Evolutionary conservation across 2,888 invertebrate genomes (phyloP).

Genomic region (Terebella lapidaria): DNA sequence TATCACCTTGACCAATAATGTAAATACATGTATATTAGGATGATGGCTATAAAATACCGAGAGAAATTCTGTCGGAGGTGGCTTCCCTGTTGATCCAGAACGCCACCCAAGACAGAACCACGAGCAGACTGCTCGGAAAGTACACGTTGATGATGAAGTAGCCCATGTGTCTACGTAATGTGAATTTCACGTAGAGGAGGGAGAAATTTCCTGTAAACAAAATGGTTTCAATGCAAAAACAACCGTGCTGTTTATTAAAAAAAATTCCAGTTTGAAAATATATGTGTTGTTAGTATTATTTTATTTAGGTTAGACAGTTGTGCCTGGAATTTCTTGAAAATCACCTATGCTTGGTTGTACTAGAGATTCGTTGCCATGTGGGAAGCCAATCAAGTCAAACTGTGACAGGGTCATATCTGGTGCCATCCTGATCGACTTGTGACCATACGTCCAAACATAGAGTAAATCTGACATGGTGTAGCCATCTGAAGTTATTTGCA

Average conservation of each 20-base stretch:
- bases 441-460: conserved; percentile 50
- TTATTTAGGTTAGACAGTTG: background rate
- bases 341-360: conserved; percentile 6
- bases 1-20: background rate
- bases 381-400: conserved; percentile 71
- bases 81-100: conserved; percentile 96
- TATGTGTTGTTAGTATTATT: background rate
- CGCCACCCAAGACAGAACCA: conserved; percentile 91
- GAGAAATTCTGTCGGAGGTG: conserved; percentile 83
- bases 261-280: background rate
- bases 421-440: conserved; percentile 76
- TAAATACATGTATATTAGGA: too few species aligned
- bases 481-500: conserved; percentile 32
- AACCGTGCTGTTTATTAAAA: background rate
- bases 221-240: background rate
- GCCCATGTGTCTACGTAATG: conserved; percentile 84
- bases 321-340: background rate
- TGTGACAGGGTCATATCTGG: conserved; percentile 88
- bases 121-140: conserved; percentile 87
- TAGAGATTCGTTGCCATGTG: conserved; percentile 27
- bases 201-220: conserved; percentile 55
- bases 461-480: conserved; percentile 37
- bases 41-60: conserved; percentile 61
- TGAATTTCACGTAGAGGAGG: conserved; percentile 85
- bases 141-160: conserved; percentile 94